Conservation (phyloP, 1,140 invertebrate genomes). For the Pomacea maculata region DNA sequence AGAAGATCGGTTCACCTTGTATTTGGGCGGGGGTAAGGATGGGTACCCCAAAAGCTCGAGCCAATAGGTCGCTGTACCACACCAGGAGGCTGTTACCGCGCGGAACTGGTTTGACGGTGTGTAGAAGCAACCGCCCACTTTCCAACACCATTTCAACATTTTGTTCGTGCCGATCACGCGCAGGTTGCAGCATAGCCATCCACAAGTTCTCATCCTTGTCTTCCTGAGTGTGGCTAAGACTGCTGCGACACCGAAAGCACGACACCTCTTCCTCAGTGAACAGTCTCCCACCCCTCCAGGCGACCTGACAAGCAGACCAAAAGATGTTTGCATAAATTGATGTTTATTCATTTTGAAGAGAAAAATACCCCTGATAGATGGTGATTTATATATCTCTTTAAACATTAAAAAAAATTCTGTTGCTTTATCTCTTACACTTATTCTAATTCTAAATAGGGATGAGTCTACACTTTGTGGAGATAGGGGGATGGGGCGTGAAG, state of each 20-base stretch:
- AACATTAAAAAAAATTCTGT: too few relatives aligned
- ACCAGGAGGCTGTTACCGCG: slow-evolving; percentile 74
- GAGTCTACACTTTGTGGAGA: too few relatives aligned
- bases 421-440: too few relatives aligned
- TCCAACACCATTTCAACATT: slow-evolving; percentile 70
- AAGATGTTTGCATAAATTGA: not conserved
- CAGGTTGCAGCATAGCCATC: slow-evolving; percentile 70
- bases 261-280: not conserved
- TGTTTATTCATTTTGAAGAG: too few relatives aligned
- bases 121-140: slow-evolving; percentile 45
- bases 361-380: too few relatives aligned
- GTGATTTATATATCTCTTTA: too few relatives aligned
- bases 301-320: slow-evolving; percentile 26
- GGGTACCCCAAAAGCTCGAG: slow-evolving; percentile 76
- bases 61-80: slow-evolving; percentile 84
- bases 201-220: slow-evolving; percentile 56
- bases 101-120: slow-evolving; percentile 65
- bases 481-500: too few relatives aligned
- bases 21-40: slow-evolving; percentile 84
- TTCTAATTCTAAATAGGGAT: too few relatives aligned
- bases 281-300: slow-evolving; percentile 30
- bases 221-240: too few relatives aligned
- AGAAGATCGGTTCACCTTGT: slow-evolving; percentile 71
- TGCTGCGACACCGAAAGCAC: too few relatives aligned
- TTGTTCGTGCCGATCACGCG: slow-evolving; percentile 76